Evolutionary conservation across 1,140 invertebrate genomes (phyloP), one percentile per base, ranked within the genome.

Genomic region (Drosophila triauraria): DNA sequence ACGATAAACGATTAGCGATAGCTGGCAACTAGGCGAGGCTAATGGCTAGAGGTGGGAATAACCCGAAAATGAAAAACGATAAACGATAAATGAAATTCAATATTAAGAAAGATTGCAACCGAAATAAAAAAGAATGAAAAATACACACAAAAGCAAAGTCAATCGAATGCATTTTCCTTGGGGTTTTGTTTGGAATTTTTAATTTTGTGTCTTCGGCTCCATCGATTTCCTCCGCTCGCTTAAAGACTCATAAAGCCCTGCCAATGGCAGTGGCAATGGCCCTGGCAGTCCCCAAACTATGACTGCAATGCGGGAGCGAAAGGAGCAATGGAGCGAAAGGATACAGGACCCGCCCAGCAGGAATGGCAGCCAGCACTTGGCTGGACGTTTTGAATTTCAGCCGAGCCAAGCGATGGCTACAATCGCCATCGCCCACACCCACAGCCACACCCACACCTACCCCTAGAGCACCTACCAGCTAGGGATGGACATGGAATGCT

Each of bases 381-480:
- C 57, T 62, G 80, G 71, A 87, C 76, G 83, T 86, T 86, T 86
- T 80, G 65, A 87, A 75, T 87, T 86, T 80, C 76, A 83, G 23
- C 40, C 38, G 50, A 53, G 71, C 35, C 42, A 17, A 48, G 32
- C 40, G 35, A 38, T 54, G 51, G 56, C 72, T 56, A 60, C 72
- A 75, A 53, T 75, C 59, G 59, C 54, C 38, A 48, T 30, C 58
- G 48, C 17, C 27, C 57, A 15, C 32, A 35, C 32, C 32, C 3
- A 32, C 32, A 32, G 7, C 30, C 27, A 27, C 27, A 27, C 27
- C 1, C 27, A 7, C 30, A 30, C 50, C 48, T 30, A 32, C 50
- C 35, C 32, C 17, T 13, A 6, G 17, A 12, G 10, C 17, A 35
- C 30, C 32, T 15, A 38, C 12, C 12, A 38, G 51, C 53, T 23